Conservation (phyloP, 2,113 vertebrate species). For the Alosa alosa region DNA sequence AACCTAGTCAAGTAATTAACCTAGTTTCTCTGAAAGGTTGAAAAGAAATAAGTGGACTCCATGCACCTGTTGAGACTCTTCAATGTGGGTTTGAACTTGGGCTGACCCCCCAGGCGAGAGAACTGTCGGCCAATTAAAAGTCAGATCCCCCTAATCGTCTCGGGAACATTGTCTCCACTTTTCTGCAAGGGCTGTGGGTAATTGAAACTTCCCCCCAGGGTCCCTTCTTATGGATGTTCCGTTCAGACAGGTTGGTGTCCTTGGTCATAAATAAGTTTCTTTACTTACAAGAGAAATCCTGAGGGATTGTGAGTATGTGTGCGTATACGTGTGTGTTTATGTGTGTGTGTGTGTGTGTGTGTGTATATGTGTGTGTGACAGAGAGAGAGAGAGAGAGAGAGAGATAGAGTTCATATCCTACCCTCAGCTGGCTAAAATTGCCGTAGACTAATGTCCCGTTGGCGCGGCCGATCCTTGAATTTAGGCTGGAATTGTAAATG, state of each 20-base stretch:
- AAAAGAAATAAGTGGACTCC: background rate
- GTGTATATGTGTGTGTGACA: background rate
- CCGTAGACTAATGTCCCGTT: background rate
- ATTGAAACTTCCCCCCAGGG: conserved; percentile 12
- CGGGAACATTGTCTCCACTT: conserved; percentile 19
- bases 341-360: background rate
- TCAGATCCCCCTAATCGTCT: conserved; percentile 26
- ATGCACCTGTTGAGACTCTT: background rate
- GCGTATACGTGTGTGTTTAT: background rate
- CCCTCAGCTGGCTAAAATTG: background rate
- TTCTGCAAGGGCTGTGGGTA: conserved; percentile 14
- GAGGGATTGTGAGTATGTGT: background rate
- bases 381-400: background rate
- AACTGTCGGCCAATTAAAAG: conserved; percentile 25
- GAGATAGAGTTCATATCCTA: background rate
- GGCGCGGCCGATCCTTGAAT: conserved; percentile 1
- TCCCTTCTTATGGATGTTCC: background rate
- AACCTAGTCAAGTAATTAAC: no score
- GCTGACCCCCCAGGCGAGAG: background rate
- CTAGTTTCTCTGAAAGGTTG: no score
- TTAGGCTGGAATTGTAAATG: conserved; percentile 10
- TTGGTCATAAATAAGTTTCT: conserved; percentile 15
- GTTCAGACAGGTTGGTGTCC: conserved; percentile 1
- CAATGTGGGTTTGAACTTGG: conserved; percentile 3
- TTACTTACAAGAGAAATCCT: background rate